A percentile compares a stretch with the other conserved stretches of the same genome.
Conservation (phyloP, 2,888 invertebrate genomes). For the Stenichneumon culpator region DNA sequence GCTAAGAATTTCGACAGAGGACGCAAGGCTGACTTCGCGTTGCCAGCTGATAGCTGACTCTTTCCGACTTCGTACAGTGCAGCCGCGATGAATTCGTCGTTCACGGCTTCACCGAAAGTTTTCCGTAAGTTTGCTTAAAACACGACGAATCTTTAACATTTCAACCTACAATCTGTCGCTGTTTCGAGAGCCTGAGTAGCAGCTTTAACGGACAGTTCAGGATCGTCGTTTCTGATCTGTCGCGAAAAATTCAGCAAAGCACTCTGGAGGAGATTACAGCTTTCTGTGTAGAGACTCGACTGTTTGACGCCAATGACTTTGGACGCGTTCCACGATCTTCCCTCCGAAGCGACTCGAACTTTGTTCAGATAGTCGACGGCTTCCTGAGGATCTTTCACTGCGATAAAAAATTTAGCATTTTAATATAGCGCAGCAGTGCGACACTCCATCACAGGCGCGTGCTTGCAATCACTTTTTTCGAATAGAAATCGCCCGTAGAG, state of each 20-base stretch:
- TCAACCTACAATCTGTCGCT: conserved; percentile 73
- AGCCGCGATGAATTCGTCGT: conserved; percentile 71
- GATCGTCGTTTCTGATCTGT: conserved; percentile 54
- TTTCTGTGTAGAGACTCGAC: conserved; percentile 73
- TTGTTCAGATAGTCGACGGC: conserved; percentile 73
- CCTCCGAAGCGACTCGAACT: conserved; percentile 71
- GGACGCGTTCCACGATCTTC: conserved; percentile 71
- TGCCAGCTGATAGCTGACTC: conserved; percentile 68
- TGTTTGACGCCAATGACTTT: conserved; percentile 68
- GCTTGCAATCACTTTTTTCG: conserved; percentile 72
- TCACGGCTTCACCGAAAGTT: conserved; percentile 67
- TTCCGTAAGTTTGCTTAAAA: neutral
- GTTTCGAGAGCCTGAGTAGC: conserved; percentile 72
- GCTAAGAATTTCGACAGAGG: conserved; percentile 75
- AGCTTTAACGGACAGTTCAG: conserved; percentile 68
- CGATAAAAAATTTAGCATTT: neutral
- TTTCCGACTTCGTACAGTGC: conserved; percentile 76
- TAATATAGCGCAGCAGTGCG: conserved; percentile 3
- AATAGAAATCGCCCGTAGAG: conserved; percentile 79
- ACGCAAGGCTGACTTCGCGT: conserved; percentile 71
- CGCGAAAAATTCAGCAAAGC: conserved; percentile 70
- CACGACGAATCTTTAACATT: neutral
- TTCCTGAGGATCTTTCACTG: conserved; percentile 61
- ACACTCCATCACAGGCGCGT: neutral
- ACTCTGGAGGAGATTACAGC: conserved; percentile 72